Evolutionary conservation across 2,797 vertebrate species (phyloP).

Genomic region (Catharus ustulatus): DNA sequence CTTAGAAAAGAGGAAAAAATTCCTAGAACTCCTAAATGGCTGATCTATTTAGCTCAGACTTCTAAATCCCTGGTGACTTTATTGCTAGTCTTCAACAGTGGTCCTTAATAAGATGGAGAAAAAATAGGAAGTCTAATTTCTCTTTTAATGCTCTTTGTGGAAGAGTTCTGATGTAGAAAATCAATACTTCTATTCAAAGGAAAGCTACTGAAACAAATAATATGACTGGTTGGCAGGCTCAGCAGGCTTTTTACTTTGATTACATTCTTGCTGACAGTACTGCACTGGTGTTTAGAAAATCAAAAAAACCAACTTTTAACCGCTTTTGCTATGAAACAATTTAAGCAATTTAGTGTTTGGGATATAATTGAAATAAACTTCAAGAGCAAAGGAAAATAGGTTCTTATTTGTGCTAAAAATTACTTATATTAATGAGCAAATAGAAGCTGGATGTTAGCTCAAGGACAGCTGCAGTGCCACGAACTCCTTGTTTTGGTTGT

Average conservation of each 20-base stretch:
- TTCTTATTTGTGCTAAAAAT: not conserved
- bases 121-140: conserved; percentile 46
- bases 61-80: not conserved
- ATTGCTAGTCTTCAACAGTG: not conserved
- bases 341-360: not conserved
- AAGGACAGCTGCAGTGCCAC: not conserved
- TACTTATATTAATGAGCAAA: not conserved
- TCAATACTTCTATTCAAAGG: conserved; percentile 58
- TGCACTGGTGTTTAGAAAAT: conserved; percentile 3
- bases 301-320: not conserved
- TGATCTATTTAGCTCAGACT: not conserved
- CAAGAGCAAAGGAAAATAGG: not conserved
- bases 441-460: not conserved
- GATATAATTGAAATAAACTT: not conserved
- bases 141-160: conserved; percentile 49
- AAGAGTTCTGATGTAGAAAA: conserved; percentile 54
- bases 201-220: conserved; percentile 63
- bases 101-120: conserved; percentile 21
- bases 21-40: conserved; percentile 1
- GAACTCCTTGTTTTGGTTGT: not conserved
- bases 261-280: not conserved
- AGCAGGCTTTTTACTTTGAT: conserved; percentile 23
- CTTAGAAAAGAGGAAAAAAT: not conserved
- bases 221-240: conserved; percentile 33
- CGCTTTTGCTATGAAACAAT: not conserved